Base-by-base conservation (phyloP, 2,797 vertebrate genomes). In the Pangasius krempfi region DNA sequence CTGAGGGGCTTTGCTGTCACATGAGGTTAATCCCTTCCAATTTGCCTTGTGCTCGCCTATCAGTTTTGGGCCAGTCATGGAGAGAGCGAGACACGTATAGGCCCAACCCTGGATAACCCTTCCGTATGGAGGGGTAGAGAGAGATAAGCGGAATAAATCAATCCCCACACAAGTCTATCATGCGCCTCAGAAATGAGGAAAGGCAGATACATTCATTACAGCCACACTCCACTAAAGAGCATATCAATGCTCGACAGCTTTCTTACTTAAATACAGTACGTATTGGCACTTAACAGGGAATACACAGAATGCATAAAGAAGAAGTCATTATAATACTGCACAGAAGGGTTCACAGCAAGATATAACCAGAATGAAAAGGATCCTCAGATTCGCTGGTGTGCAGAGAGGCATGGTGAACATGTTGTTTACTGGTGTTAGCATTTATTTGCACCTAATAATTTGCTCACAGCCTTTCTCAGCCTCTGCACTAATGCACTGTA, bases 1-100 rank as follows among this genome's bases (percentile, higher is more conserved):
- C 92, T 94, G 94, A 95, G 93, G 95, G 95, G 93, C 93, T 95
- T 94, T 91, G 92, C 91, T 92, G 94, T 95, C 95, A 94, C 94
- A 95, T 95, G 94, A 95, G 94, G 93, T 91, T 96, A 96, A 96
- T 96, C 96, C 94, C 88, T 91, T 94, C 92, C 90, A 89, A 94
- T 94, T 94, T 93, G 93, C 93, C 94, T 93, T 91, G 92, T 87
- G 89, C 87, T 56, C 73, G 91, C 92, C 94, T 91, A 92, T 93
- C 89, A 87, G 89, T 93, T 91, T 91, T 90, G 91, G 80, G 72
- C 40, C 52, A 81, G 84, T 58, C 70, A 60, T 64, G 86, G 90
- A 88, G 86, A 87, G 82, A 88, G 72, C 18, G 54, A 83, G 90
- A 80, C 50, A 84, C 30, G 37, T 44, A 89, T 60, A 89, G 85